Base-by-base conservation (phyloP, 2,797 vertebrate species). In the Toxotes lorentzi region DNA sequence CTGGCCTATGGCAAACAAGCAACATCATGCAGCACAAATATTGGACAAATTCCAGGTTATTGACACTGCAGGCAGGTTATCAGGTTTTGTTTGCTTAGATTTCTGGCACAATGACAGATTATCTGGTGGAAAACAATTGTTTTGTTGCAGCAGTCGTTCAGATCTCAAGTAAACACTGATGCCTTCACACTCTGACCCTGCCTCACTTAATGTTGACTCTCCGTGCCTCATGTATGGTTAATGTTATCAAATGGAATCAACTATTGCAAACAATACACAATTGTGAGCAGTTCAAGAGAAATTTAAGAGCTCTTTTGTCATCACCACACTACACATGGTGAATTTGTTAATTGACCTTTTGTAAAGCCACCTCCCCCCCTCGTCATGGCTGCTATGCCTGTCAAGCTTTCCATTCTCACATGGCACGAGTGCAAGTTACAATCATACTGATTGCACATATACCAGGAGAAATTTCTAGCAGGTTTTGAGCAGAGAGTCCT, bases 51-150 rank as follows among this genome's bases (percentile, higher is more conserved):
- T 84, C 70, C 80, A 81, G 62, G 71, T 81, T 87, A 74, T 76
- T 83, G 80, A 84, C 86, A 78, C 73, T 73, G 77, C 41, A 57
- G 68, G 69, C 76, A 81, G 70, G 67, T 84, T 85, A 66, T 83
- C 74, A 80, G 69, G 23, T 50, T 78, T 38, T 86, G 86, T 81
- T 84, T 86, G 60, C 32, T 75, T 73, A 34, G 35, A 73, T 67
- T 43, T 73, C 30, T 74, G 69, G 35, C 70, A 69, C 51, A 34
- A 23, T 35, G 72, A 71, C 53, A 61, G 32, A 40, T 58, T 71
- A 64, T 76, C 27, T 34, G 14, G 35, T 58, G 61, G 35, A 68
- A 73, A 67, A 67, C 38, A 43, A 13, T 40, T 11, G 13, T 30
- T 54, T 30, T 30, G 6, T 30, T 54, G 24, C 24, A 30, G 24